Evolutionary conservation across 2,113 vertebrate species (phyloP), one percentile per base, ranked within the genome.

Genomic region (Meriones unguiculatus): DNA sequence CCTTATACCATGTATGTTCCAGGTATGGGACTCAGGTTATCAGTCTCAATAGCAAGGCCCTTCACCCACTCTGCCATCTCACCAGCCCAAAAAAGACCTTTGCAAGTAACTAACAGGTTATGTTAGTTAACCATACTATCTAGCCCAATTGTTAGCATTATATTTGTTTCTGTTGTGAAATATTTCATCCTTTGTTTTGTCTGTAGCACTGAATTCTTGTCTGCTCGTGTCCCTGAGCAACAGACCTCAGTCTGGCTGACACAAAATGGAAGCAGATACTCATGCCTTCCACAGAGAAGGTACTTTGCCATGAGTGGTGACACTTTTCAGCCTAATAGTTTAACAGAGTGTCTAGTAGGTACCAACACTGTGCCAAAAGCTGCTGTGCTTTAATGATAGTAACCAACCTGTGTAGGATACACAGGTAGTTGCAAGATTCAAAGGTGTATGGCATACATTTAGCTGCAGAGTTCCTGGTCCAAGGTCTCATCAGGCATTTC

Each of bases 161-260:
- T 81, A 87, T 91, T 93, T 80, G 4, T 76, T 73, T n/a, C 20
- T 91, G 72, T 78, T 84, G 35, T 67, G 41, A 97, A 91, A 84
- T 57, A 94, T 92, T 86, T 35, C 59, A 7, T 78, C 54, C 6
- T 96, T 93, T 80, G 70, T 96, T 94, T 95, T 93, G 91, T 24
- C 90, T 75, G 13, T 84, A 46, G 30, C 11, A n/a, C 50, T 78
- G 54, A 84, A 59, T 90, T 90, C 41, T n/a, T 82, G 46, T 28
- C 86, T 85, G 25, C 57, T 69, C 15, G 7, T n/a, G 57, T 3
- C 73, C 77, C 20, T 93, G 78, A 91, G 57, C 72, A 82, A 13
- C 35, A 89, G 54, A 86, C 84, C 22, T 90, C 82, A 93, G 67
- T 93, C 76, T 87, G 73, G 69, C 54, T 92, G 52, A 89, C 24